phyloP scores from a whole-genome alignment of 2,797 vertebrate genomes.

The Melanotaenia trifasciata region DNA sequence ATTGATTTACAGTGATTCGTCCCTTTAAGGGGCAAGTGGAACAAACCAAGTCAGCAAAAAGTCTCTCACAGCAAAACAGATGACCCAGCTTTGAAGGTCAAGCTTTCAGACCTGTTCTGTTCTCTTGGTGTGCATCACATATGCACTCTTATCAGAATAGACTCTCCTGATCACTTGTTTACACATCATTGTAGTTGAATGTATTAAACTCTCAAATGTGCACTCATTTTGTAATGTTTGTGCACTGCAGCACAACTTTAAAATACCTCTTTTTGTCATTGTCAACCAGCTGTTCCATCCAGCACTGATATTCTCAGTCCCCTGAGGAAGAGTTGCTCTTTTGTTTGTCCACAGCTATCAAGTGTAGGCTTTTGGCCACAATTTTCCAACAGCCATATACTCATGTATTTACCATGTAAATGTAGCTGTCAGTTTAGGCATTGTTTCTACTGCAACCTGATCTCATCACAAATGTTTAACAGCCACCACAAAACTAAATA shows the following conservation, averaged over 20 bases:
- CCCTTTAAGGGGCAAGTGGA: background rate
- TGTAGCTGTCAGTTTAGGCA: no score
- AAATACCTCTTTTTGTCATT: background rate
- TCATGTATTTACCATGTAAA: background rate
- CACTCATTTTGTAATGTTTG: background rate
- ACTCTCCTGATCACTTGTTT: background rate
- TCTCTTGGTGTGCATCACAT: background rate
- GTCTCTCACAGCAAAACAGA: background rate
- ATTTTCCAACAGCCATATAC: background rate
- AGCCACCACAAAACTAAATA: background rate
- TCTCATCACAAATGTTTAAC: background rate
- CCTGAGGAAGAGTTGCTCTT: no score
- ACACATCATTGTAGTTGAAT: background rate
- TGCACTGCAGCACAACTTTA: background rate
- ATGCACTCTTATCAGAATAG: background rate
- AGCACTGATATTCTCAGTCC: no score
- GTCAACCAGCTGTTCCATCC: background rate
- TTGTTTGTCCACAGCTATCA: background rate
- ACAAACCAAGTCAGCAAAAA: conserved; percentile 9
- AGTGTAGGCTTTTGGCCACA: background rate
- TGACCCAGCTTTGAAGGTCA: background rate
- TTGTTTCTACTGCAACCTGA: background rate
- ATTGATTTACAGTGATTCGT: conserved; percentile 5
- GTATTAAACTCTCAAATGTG: background rate
- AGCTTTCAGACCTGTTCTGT: background rate